A percentile compares a stretch with the other conserved stretches of the same genome.
These are phyloP conservation scores for Machimus atricapillus DNA, from an alignment of 2,888 invertebrate species.

Conservation along the genomic window DNA sequence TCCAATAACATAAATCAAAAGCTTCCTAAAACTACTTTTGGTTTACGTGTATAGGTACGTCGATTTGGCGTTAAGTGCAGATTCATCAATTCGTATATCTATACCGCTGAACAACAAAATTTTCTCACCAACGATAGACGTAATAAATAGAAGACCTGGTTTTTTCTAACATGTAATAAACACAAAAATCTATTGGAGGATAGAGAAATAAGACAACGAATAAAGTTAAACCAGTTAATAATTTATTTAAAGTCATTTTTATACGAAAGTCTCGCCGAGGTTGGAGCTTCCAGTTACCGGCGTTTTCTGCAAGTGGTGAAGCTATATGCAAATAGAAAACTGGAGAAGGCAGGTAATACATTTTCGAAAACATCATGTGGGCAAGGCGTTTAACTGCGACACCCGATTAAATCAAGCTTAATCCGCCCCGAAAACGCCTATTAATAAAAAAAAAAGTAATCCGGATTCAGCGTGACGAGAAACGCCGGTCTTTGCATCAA, in stretches of 20 bases:
- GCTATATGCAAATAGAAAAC: not conserved
- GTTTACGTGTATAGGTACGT: too few species aligned
- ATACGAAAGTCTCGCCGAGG: not conserved
- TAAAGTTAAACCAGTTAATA: not conserved
- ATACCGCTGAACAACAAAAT: not conserved
- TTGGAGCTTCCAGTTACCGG: not conserved
- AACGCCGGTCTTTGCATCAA: not conserved
- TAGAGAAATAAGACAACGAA: not conserved
- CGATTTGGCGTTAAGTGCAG: not conserved
- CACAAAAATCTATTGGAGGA: not conserved
- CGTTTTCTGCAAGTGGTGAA: not conserved
- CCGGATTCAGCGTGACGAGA: not conserved
- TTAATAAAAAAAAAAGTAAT: not conserved
- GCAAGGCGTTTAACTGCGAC: not conserved
- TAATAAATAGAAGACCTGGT: not conserved
- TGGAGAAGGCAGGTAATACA: not conserved
- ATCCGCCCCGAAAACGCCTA: not conserved
- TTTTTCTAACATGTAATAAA: not conserved
- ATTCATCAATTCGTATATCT: not conserved
- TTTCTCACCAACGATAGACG: not conserved
- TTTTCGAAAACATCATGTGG: not conserved
- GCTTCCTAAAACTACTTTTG: too few species aligned
- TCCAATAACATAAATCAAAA: too few species aligned
- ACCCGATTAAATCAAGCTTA: not conserved
- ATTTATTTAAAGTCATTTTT: not conserved